Base-by-base conservation (phyloP, 2,797 vertebrate species). In the Mionectes olivaceus region DNA sequence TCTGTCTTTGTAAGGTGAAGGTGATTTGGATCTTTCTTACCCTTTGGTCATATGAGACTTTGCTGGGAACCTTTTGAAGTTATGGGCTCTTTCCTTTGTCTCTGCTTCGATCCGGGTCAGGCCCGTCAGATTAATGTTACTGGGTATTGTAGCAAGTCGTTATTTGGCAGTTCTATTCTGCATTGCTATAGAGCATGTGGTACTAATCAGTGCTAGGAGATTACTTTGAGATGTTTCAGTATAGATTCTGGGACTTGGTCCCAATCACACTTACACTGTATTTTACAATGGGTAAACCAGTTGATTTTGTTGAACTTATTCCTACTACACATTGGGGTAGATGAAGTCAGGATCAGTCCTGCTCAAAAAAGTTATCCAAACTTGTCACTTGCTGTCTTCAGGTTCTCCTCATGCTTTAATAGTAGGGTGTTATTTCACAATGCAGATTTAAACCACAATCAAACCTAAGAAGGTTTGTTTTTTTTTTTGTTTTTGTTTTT, bases 241-340 rank as follows among this genome's bases (percentile, higher is more conserved):
- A 73, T 83, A 71, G 75, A 90, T 90, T 90, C 82, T 76, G 83
- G 74, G 90, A 92, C 87, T 70, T 86, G 87, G 92, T 94, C 94
- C 76, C 80, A 83, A 89, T 90, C 76, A 59, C 65, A 61, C 41
- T 90, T 93, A 83, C 94, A 95, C 50, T 94, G 93, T 96, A 91
- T 98, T 97, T 98, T 98, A 91, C 70, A 94, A 68, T 61, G 80
- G 69, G 64, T 86, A 84, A 88, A 84, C 71, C 60, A 35, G 88
- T 65, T 93, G 85, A 77, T 87, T 96, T 91, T 77, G 84, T 67
- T 90, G 73, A 90, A 92, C 46, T 93, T 88, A 87, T 37, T 93
- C 71, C 47, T 89, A 56, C 60, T 85, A 55, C 52, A 19, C 3
- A 0, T n/a, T 27, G 4, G 56, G 79, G 59, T 83, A 89, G 69